phyloP scores from a whole-genome alignment of 2,797 vertebrate genomes.

The Coendou prehensilis region DNA sequence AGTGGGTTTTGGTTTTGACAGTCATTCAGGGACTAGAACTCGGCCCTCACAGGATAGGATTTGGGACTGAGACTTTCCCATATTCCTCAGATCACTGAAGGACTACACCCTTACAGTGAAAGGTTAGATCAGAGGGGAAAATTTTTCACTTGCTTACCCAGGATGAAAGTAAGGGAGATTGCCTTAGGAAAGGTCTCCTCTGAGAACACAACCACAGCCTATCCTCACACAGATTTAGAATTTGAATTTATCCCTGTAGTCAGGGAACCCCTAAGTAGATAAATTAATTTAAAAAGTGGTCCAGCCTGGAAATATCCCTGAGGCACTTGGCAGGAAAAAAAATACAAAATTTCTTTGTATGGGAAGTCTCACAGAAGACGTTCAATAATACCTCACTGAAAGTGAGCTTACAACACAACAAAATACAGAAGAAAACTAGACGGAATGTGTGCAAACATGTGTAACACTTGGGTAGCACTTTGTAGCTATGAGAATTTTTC shows the following conservation, averaged over 20 bases:
- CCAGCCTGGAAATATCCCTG: slow-evolving; percentile 37
- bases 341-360: neutral
- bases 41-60: neutral
- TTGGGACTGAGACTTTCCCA: neutral
- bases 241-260: slow-evolving; percentile 26
- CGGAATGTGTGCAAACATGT: neutral
- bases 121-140: neutral
- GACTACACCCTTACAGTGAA: neutral
- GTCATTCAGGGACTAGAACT: neutral
- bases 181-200: slow-evolving; percentile 14
- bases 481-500: neutral
- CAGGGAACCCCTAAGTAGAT: slow-evolving; percentile 36
- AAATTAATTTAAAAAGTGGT: slow-evolving; percentile 55
- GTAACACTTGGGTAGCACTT: neutral
- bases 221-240: neutral
- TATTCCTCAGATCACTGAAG: neutral
- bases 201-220: neutral
- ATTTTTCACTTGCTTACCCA: neutral
- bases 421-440: slow-evolving; percentile 18
- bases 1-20: neutral
- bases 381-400: neutral
- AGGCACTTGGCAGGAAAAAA: neutral
- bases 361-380: neutral
- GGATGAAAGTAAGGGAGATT: neutral
- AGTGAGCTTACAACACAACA: slow-evolving; percentile 39